Percentiles rank a stretch among this genome's conserved stretches.
These are phyloP conservation scores for Ormyrus rosae DNA, from an alignment of 2,888 invertebrate species.

Conservation along the genomic window DNA sequence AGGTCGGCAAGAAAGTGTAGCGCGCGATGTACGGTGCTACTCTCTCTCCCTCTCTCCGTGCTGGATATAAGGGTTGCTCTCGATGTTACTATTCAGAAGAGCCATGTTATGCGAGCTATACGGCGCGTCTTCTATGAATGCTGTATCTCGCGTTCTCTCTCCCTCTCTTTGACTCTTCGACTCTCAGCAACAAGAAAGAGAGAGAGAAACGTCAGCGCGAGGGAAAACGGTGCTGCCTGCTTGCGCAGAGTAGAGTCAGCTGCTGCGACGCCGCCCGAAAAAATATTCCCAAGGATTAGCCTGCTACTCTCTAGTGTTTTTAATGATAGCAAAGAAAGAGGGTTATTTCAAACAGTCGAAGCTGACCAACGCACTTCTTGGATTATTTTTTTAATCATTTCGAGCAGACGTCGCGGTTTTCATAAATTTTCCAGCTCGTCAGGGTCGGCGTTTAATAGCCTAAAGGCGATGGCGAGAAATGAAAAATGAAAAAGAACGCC, in stretches of 20 bases:
- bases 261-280: not conserved
- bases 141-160: not conserved
- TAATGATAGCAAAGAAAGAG: slow-evolving; percentile 18
- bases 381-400: not conserved
- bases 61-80: slow-evolving; percentile 25
- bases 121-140: not conserved
- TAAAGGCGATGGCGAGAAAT: slow-evolving; percentile 1
- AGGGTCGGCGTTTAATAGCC: slow-evolving; percentile 32
- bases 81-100: slow-evolving; percentile 44
- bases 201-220: no score
- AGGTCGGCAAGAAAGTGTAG: slow-evolving; percentile 59
- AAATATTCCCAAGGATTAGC: slow-evolving; percentile 30
- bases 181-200: no score
- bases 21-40: not conserved
- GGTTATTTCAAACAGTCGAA: slow-evolving; percentile 11
- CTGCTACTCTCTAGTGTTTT: slow-evolving; percentile 43
- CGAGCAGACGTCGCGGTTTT: not conserved
- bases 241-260: not conserved
- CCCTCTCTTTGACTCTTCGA: not conserved
- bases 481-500: slow-evolving; percentile 28
- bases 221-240: no score
- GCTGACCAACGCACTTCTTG: slow-evolving; percentile 8
- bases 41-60: slow-evolving; percentile 12
- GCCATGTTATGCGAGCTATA: not conserved
- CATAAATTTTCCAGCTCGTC: slow-evolving; percentile 20